Base-by-base conservation (phyloP, 2,797 vertebrate genomes). In the Lateolabrax maculatus region DNA sequence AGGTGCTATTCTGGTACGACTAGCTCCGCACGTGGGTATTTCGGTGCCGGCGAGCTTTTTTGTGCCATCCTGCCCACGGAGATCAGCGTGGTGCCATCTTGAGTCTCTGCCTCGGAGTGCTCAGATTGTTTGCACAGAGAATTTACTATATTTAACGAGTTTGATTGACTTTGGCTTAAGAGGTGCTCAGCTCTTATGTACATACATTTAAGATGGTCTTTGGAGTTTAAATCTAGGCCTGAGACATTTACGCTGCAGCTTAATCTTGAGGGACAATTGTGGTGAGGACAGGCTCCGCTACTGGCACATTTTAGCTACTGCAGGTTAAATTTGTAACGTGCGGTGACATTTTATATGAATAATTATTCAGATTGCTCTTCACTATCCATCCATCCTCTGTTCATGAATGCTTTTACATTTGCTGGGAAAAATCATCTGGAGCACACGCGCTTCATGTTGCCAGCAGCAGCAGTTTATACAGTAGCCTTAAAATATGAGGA, bases 1-100 rank as follows among this genome's bases (percentile, higher is more conserved):
- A 90, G 89, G 91, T 89, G 92, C 87, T 88, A 82, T 85, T 84
- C 82, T 74, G 65, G 81, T 84, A 71, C 11, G 39, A 78, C 77
- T 74, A 78, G 57, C 46, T 43, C 64, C 29, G 76, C 72, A n/a
- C 21, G 75, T 25, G 84, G n/a, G 79, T 83, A 87, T 93, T 86
- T 92, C 80, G 86, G 89, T 44, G 72, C 56, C 73, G 72, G 79
- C 29, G 13, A 58, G 69, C 58, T 76, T 87, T 77, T 81, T 64
- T 77, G 55, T 80, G 71, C 63, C 62, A 46, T 73, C 81, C 46
- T 78, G 75, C 78, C 79, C 68, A 80, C 23, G 1, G 68, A 75
- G 68, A 91, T 60, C 82, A 86, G 80, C 70, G 0, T 70, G 87
- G 71, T 62, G 86, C 89, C 83, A 88, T 87, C 88, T 90, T 82